A percentile compares a stretch with the other conserved stretches of the same genome.
phyloP scores from a whole-genome alignment of 2,797 vertebrate genomes.

The Pachyuromys duprasi region DNA sequence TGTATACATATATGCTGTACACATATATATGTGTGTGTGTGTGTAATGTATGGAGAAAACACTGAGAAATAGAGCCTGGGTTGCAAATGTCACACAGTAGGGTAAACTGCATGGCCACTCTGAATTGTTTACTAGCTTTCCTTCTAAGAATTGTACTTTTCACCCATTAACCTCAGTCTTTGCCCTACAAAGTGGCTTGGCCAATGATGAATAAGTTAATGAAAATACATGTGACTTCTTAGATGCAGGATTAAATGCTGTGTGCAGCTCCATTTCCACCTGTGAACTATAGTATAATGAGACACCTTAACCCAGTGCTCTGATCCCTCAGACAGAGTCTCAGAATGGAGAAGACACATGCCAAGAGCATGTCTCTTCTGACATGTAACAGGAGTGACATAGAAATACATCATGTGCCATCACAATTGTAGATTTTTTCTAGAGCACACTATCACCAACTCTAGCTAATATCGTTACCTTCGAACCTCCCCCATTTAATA shows the following conservation, averaged over 20 bases:
- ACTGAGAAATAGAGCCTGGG: not conserved
- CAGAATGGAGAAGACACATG: not conserved
- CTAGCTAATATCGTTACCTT: not conserved
- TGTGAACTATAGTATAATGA: not conserved
- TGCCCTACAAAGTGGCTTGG: not conserved
- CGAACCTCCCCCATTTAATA: not conserved
- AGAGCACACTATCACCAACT: not conserved
- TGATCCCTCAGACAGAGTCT: not conserved
- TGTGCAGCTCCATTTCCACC: not conserved
- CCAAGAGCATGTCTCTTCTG: not conserved
- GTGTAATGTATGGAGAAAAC: not conserved
- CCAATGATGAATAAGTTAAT: not conserved
- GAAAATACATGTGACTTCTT: not conserved
- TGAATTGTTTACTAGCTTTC: not conserved
- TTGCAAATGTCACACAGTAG: not conserved
- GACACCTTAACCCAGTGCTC: not conserved
- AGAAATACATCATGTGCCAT: not conserved
- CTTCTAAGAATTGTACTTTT: not conserved
- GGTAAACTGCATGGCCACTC: not conserved
- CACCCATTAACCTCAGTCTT: not conserved
- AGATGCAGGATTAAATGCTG: not conserved
- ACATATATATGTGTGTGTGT: too few species aligned
- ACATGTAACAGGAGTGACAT: not conserved
- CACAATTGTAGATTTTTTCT: not conserved
- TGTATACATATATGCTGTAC: too few species aligned